Conservation (phyloP, 2,888 invertebrate genomes). For the Dromius quadrimaculatus region DNA sequence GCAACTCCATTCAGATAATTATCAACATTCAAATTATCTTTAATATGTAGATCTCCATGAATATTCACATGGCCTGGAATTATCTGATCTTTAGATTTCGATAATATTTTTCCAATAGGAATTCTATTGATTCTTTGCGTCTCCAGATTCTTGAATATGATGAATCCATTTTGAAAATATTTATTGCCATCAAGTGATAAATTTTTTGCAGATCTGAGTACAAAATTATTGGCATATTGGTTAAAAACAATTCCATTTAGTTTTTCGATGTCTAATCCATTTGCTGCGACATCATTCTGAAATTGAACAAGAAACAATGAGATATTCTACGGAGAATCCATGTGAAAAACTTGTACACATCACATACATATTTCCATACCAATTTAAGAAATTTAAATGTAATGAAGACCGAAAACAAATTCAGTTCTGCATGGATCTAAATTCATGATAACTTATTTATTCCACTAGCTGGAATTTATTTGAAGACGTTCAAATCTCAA, state of each 20-base stretch:
- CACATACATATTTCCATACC: no score
- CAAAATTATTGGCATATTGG: conserved; percentile 63
- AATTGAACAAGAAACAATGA: conserved; percentile 23
- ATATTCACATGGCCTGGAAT: conserved; percentile 61
- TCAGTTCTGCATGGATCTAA: no score
- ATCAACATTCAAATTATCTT: conserved; percentile 61
- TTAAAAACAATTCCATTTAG: conserved; percentile 64
- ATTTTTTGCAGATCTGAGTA: conserved; percentile 63
- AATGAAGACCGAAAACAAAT: no score
- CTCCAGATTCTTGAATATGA: conserved; percentile 61
- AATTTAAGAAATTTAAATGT: no score
- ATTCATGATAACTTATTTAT: no score
- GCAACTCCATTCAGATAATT: conserved; percentile 61
- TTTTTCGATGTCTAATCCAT: conserved; percentile 60
- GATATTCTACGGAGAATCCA: no score
- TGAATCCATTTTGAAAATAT: conserved; percentile 62
- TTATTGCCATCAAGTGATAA: conserved; percentile 60
- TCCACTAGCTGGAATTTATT: no score
- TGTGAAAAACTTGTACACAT: no score
- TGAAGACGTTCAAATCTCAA: no score
- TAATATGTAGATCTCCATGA: conserved; percentile 61
- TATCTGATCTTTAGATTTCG: conserved; percentile 62
- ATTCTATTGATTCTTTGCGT: conserved; percentile 65
- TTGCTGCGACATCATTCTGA: conserved; percentile 60
- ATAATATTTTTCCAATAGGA: conserved; percentile 63